Base-by-base conservation (phyloP, 2,888 invertebrate genomes). In the Monopis laevigella region DNA sequence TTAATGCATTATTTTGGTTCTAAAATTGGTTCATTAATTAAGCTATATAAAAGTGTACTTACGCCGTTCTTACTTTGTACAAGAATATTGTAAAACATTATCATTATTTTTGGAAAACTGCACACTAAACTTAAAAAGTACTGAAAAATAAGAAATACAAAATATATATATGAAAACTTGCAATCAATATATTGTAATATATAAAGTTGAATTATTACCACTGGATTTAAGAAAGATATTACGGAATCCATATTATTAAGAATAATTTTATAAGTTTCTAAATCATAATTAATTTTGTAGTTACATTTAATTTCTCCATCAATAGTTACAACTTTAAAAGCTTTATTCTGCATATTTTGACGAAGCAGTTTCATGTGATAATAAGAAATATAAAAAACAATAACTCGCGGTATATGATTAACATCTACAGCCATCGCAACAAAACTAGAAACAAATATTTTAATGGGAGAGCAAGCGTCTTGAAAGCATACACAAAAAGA, bases 41-140 rank as follows among this genome's bases (percentile, higher is more conserved):
- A n/a, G n/a, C n/a, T n/a, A n/a, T n/a, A n/a, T n/a, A n/a, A n/a
- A n/a, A n/a, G n/a, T n/a, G 24, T 29, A 12, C 45, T 46, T 42
- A 46, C 46, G 41, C 41, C 43, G 34, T 24, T 34, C 16, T 38
- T 41, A 12, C 45, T 43, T 6, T 43, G 41, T 6, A 41, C 21
- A 14, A 46, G 41, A 13, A 46, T 42, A 19, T 45, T 43, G 26
- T 46, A 46, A 2, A 45, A 12, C 3, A 46, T 35, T 1, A 43
- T 11, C 46, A 46, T 46, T 40, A 46, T 46, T 39, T 46, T 46
- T 10, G 46, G 46, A 3, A 46, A 43, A 38, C 46, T 32, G 32
- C 39, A 43, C 13, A 46, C 12, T 17, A 46, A 40, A 27, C 45
- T 46, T 8, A 46, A 7, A 24, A 45, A 13, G 12, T 40, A 46